Percentiles rank a stretch among this genome's conserved stretches.
Conservation (phyloP, 2,888 invertebrate genomes). For the Gonocerus acuteangulatus region DNA sequence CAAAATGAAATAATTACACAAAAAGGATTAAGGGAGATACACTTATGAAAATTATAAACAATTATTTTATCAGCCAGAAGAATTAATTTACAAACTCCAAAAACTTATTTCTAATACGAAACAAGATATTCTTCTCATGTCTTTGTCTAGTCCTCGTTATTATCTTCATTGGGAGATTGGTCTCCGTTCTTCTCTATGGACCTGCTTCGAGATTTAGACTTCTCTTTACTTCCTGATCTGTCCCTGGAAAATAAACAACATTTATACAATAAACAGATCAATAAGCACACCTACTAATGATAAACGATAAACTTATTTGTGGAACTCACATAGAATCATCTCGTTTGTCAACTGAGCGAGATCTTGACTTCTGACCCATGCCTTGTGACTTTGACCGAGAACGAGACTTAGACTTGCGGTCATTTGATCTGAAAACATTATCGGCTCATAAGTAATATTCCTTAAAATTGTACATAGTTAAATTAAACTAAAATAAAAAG, state of each 20-base stretch:
- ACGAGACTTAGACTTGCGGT: slow-evolving; percentile 58
- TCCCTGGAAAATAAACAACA: slow-evolving; percentile 46
- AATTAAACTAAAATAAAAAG: too few species aligned
- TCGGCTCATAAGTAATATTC: too few species aligned
- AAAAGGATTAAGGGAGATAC: background rate
- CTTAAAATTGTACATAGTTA: too few species aligned
- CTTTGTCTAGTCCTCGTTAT: slow-evolving; percentile 29
- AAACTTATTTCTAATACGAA: too few species aligned
- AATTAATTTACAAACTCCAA: too few species aligned
- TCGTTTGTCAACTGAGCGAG: slow-evolving; percentile 43
- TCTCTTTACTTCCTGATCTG: slow-evolving; percentile 61
- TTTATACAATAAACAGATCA: background rate
- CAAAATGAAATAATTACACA: slow-evolving; percentile 9
- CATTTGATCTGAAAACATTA: slow-evolving; percentile 42
- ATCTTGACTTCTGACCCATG: slow-evolving; percentile 49
- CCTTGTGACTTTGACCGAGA: slow-evolving; percentile 51
- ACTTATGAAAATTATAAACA: too few species aligned
- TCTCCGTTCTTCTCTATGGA: slow-evolving; percentile 49
- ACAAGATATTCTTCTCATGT: background rate
- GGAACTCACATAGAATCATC: slow-evolving; percentile 47
- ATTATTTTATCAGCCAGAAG: too few species aligned
- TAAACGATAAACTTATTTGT: background rate
- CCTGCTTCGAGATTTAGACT: slow-evolving; percentile 48
- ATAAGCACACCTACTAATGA: background rate
- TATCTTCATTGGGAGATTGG: slow-evolving; percentile 41